phyloP scores from a whole-genome alignment of 2,797 vertebrate species.

The Chelidonichthys spinosus region DNA sequence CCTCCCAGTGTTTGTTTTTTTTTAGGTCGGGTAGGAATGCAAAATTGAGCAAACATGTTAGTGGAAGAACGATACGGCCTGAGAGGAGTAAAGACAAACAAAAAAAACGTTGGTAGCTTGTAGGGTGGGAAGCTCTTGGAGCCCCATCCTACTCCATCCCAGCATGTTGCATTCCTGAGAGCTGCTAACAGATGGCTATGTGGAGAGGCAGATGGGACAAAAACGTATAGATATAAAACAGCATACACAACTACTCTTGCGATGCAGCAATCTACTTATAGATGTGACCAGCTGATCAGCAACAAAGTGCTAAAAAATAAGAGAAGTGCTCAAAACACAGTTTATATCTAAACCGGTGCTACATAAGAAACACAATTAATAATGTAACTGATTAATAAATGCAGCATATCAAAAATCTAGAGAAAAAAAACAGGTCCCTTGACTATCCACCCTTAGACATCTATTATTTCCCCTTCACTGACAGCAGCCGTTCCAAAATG shows the following conservation, averaged over 20 bases:
- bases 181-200: slow-evolving; percentile 77
- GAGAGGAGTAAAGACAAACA: slow-evolving; percentile 35
- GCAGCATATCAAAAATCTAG: neutral
- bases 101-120: slow-evolving; percentile 45
- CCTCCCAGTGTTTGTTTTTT: neutral
- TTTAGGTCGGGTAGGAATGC: neutral
- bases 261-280: slow-evolving; percentile 12
- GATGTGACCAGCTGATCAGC: slow-evolving; percentile 20
- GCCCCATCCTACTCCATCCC: slow-evolving; percentile 61
- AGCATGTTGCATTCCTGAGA: slow-evolving; percentile 75
- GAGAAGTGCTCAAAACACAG: slow-evolving; percentile 7
- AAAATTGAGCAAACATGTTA: slow-evolving; percentile 16
- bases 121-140: slow-evolving; percentile 66
- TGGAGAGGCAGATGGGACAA: slow-evolving; percentile 72
- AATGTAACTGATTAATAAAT: neutral
- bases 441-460: slow-evolving; percentile 13
- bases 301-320: slow-evolving; percentile 8
- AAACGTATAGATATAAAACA: slow-evolving; percentile 61
- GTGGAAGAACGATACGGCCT: neutral
- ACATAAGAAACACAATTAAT: neutral
- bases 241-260: slow-evolving; percentile 26
- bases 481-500: slow-evolving; percentile 10
- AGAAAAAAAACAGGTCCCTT: neutral
- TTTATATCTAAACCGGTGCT: neutral
- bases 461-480: neutral